Base-by-base conservation (phyloP, 2,888 invertebrate genomes). In the Prosapia bicincta region DNA sequence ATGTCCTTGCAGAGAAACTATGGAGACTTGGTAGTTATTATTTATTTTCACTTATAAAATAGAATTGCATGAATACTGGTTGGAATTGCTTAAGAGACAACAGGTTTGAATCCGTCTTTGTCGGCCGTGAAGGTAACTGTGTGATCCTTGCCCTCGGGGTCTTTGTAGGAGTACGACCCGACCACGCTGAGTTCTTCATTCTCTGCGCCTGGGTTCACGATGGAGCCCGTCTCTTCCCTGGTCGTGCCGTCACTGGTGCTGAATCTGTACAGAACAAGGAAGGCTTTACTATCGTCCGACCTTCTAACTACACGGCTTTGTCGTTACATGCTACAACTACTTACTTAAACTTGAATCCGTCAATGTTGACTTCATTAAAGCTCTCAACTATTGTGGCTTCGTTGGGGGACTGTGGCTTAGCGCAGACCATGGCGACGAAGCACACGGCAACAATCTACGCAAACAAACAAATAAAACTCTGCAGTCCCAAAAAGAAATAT, bases 171-270 rank as follows among this genome's bases (percentile, higher is more conserved):
- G 78, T 80, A 81, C 5, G 81, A 79, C 6, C 82, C 82, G 66
- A 78, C 76, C 69, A 80, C 80, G 9, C 78, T 78, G 68, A 79
- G 77, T 15, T 77, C 78, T 32, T 80, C 80, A 30, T 79, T 77
- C 26, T 80, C 79, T 66, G 78, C 72, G 13, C 80, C 80, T 7
- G 75, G 70, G 78, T 79, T 79, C 74, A 80, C 85, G 81, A 86
- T 83, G 75, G 80, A 78, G 83, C 82, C 86, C 83, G 84, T 84
- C 81, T 89, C 89, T 66, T 85, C 81, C 10, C 86, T 88, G 3
- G 79, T 69, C 80, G 87, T 89, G n/a, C 89, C 89, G 78, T 90
- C 86, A 43, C 86, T 88, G 5, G 89, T 87, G 83, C 90, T 88
- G 80, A 80, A 83, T 76, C 84, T 84, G 77, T 3, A 20, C 54